These are phyloP conservation scores for Cryptoleucopteryx plumbea DNA, from an alignment of 2,113 vertebrate genomes.

Conservation along the genomic window DNA sequence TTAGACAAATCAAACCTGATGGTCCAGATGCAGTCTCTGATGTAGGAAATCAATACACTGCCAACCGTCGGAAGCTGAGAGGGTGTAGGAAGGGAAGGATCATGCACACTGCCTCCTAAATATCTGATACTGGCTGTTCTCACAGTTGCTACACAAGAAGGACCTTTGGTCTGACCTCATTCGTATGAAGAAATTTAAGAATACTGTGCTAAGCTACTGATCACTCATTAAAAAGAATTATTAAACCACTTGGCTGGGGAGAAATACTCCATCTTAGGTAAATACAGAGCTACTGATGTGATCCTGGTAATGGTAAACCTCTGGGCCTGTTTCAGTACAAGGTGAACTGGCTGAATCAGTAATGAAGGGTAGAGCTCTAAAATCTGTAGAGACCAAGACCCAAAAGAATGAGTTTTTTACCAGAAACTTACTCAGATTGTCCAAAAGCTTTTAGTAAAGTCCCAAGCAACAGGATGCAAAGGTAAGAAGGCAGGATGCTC, in stretches of 20 bases:
- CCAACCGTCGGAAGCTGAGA: background rate
- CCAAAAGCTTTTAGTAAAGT: background rate
- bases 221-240: background rate
- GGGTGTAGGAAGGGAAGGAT: background rate
- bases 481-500: background rate
- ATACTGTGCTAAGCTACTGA: background rate
- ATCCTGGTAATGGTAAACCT: background rate
- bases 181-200: background rate
- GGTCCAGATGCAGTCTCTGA: background rate
- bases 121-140: background rate
- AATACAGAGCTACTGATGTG: background rate
- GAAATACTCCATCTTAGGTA: background rate
- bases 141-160: background rate
- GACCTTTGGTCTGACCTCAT: background rate
- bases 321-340: background rate
- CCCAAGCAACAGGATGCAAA: background rate
- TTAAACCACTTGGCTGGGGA: background rate
- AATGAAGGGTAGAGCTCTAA: background rate
- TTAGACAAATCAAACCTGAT: background rate
- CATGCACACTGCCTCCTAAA: background rate
- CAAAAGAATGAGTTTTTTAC: background rate
- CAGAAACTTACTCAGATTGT: background rate
- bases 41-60: background rate
- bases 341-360: background rate
- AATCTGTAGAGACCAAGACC: background rate